phyloP scores from a whole-genome alignment of 2,797 vertebrate species.

The Triplophysa bombifrons region DNA sequence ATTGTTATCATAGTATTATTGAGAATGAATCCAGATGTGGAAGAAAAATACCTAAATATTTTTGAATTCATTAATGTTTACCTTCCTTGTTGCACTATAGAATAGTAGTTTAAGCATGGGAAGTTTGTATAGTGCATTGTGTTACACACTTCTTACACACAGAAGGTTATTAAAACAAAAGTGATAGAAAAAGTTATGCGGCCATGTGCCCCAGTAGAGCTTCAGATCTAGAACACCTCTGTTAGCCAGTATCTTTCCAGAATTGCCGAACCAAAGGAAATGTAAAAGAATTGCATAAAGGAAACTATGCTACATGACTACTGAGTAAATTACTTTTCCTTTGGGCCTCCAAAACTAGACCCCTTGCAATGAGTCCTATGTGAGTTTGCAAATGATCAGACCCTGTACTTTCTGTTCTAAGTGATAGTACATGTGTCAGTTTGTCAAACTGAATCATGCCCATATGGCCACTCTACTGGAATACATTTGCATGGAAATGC shows the following conservation, averaged over 20 bases:
- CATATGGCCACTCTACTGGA: conserved; percentile 10
- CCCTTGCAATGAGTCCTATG: not conserved
- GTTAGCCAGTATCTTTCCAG: conserved; percentile 25
- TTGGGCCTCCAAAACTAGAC: not conserved
- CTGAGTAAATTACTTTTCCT: conserved; percentile 39
- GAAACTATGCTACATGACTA: conserved; percentile 25
- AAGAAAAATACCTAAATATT: too few relatives aligned
- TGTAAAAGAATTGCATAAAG: conserved; percentile 16
- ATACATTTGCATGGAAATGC: conserved; percentile 3
- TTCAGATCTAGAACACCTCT: too few relatives aligned
- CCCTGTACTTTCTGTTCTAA: conserved; percentile 29
- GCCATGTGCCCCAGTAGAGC: too few relatives aligned
- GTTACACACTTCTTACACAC: too few relatives aligned
- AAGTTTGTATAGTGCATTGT: too few relatives aligned
- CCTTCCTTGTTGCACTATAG: too few relatives aligned
- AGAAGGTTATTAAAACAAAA: too few relatives aligned
- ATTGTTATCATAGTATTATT: too few relatives aligned
- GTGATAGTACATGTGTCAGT: conserved; percentile 21
- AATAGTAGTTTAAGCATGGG: too few relatives aligned
- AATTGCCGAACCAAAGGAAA: conserved; percentile 3
- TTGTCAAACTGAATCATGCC: conserved; percentile 37
- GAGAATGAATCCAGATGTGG: too few relatives aligned
- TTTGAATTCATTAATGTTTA: too few relatives aligned
- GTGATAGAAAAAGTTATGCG: too few relatives aligned
- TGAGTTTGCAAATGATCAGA: conserved; percentile 31